A percentile compares a stretch with the other conserved stretches of the same genome.
These are phyloP conservation scores for Mesocricetus auratus DNA, from an alignment of 2,113 vertebrate species.

Conservation along the genomic window DNA sequence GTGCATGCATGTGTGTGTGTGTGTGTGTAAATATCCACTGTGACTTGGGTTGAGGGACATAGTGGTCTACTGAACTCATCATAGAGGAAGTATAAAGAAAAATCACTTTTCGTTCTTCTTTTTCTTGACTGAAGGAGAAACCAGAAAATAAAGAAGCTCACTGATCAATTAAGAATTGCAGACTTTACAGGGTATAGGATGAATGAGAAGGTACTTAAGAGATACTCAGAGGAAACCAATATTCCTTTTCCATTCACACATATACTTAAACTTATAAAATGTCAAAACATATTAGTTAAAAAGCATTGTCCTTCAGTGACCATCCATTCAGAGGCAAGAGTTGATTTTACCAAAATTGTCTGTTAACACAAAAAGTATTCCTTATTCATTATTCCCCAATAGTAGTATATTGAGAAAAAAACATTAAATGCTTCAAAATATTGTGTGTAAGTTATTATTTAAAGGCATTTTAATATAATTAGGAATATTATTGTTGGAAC, in stretches of 20 bases:
- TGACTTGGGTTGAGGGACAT: background rate
- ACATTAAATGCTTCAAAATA: background rate
- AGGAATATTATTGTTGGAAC: background rate
- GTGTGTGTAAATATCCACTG: background rate
- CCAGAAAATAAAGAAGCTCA: background rate
- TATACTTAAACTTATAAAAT: no score
- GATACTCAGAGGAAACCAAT: background rate
- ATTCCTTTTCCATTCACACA: rapidly evolving
- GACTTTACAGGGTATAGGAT: background rate
- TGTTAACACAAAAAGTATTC: background rate
- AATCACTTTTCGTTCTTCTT: background rate
- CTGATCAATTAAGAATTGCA: background rate
- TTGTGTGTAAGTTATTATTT: background rate
- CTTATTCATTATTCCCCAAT: background rate
- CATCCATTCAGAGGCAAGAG: background rate
- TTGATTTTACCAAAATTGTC: background rate
- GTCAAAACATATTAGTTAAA: no score
- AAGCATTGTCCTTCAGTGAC: background rate
- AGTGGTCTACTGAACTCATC: background rate
- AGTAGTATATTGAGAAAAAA: background rate
- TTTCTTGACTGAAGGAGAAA: background rate
- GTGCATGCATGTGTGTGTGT: background rate
- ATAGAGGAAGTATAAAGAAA: background rate
- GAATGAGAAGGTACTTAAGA: background rate
- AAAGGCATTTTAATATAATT: background rate